Evolutionary conservation across 2,113 vertebrate species (phyloP).

Genomic region (Mus pahari): DNA sequence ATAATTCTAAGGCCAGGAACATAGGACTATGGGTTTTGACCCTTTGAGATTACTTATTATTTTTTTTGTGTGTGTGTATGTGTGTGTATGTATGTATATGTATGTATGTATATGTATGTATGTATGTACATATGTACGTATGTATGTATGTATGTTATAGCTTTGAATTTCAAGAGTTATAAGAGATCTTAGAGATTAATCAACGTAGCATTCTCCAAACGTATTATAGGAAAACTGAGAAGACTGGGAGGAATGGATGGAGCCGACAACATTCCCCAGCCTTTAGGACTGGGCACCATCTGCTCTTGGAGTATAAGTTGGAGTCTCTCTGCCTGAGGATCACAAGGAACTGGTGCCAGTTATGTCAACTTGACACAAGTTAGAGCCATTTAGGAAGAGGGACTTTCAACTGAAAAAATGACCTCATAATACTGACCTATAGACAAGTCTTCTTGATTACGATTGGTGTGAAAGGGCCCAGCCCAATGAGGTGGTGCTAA

Average conservation of each 20-base stretch:
- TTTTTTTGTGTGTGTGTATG: no score
- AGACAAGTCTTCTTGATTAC: background rate
- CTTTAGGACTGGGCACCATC: background rate
- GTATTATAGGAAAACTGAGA: background rate
- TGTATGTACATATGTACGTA: background rate
- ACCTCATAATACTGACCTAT: background rate
- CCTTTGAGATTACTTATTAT: background rate
- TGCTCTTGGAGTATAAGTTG: background rate
- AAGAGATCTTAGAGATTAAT: background rate
- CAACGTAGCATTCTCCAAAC: background rate
- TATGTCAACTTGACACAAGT: background rate
- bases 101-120: background rate
- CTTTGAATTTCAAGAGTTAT: background rate
- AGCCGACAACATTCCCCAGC: accelerated
- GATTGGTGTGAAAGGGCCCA: background rate
- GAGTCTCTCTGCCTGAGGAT: background rate
- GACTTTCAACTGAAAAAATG: background rate
- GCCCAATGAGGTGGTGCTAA: no score
- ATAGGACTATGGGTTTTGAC: background rate
- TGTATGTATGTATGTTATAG: background rate
- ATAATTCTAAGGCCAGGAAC: background rate
- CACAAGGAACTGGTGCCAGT: background rate
- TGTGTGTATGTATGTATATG: background rate
- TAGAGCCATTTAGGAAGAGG: background rate
- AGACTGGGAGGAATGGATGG: background rate